phyloP scores from a whole-genome alignment of 2,888 invertebrate genomes.

The Odontocerum albicorne region DNA sequence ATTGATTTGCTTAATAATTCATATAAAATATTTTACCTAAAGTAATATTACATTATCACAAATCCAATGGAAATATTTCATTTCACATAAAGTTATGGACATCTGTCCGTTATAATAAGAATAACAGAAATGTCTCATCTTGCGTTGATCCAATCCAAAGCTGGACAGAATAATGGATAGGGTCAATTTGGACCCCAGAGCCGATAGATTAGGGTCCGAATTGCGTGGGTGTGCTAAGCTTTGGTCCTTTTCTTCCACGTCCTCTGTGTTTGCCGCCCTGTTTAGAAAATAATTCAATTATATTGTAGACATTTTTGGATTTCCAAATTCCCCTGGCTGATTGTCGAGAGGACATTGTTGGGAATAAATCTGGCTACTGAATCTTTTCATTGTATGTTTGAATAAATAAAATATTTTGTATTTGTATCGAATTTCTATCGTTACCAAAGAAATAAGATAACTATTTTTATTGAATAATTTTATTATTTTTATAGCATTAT shows the following conservation, averaged over 20 bases:
- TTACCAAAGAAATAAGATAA: slow-evolving; percentile 12
- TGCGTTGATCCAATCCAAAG: background rate
- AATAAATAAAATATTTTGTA: slow-evolving; percentile 14
- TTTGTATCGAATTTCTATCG: slow-evolving; percentile 3
- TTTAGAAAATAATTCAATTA: slow-evolving; percentile 33
- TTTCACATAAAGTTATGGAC: no score
- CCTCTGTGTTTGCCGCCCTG: slow-evolving; percentile 17
- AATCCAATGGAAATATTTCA: no score
- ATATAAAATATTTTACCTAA: no score
- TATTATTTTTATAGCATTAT: no score
- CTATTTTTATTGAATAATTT: no score
- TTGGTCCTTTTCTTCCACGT: background rate
- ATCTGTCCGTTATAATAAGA: background rate
- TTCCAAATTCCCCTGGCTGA: slow-evolving; percentile 3
- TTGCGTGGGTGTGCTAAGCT: slow-evolving; percentile 25
- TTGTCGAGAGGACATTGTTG: slow-evolving; percentile 32
- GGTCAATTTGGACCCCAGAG: slow-evolving; percentile 29
- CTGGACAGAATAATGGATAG: slow-evolving; percentile 22
- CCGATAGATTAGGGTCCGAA: slow-evolving; percentile 26
- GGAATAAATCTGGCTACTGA: no score
- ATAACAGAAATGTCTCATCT: background rate
- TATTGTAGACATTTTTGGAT: slow-evolving; percentile 16
- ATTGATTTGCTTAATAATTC: no score
- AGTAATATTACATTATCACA: no score
- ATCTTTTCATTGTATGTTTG: no score